Evolutionary conservation across 2,888 invertebrate genomes (phyloP).

Genomic region (Drosophila setosimentum): DNA sequence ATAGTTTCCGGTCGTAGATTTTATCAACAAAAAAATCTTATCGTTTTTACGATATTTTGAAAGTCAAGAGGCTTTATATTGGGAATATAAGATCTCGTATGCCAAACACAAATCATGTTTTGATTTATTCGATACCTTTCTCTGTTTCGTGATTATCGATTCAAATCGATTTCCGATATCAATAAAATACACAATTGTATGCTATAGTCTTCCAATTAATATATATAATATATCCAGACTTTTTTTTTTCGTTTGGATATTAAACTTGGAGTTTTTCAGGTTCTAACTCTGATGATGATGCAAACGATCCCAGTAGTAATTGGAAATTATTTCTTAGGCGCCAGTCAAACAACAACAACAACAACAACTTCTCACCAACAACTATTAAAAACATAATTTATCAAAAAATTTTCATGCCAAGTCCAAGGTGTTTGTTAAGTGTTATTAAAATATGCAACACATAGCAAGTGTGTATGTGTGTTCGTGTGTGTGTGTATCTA

Average conservation of each 20-base stretch:
- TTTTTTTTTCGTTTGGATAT: neutral
- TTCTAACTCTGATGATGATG: constrained; percentile 1
- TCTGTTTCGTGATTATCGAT: neutral
- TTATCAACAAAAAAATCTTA: neutral
- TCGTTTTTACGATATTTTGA: neutral
- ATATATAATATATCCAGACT: too few species aligned
- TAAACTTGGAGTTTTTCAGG: constrained; percentile 21
- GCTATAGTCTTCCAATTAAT: neutral
- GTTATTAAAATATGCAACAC: constrained; percentile 72
- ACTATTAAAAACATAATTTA: constrained; percentile 73
- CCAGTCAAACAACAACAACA: constrained; percentile 21
- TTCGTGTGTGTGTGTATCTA: constrained; percentile 19
- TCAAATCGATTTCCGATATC: neutral
- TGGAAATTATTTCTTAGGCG: constrained; percentile 40
- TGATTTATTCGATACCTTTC: neutral
- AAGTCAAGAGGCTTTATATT: neutral
- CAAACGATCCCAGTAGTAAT: constrained; percentile 2
- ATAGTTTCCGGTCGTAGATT: neutral
- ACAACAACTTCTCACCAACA: constrained; percentile 14
- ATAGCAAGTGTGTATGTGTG: neutral
- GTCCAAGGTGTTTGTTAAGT: constrained; percentile 78
- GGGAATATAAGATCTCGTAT: neutral
- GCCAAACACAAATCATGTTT: neutral
- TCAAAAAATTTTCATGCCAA: constrained; percentile 78
- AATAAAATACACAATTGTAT: neutral